Evolutionary conservation across 1,140 invertebrate genomes (phyloP).

Genomic region (Vollenhovia emeryi): DNA sequence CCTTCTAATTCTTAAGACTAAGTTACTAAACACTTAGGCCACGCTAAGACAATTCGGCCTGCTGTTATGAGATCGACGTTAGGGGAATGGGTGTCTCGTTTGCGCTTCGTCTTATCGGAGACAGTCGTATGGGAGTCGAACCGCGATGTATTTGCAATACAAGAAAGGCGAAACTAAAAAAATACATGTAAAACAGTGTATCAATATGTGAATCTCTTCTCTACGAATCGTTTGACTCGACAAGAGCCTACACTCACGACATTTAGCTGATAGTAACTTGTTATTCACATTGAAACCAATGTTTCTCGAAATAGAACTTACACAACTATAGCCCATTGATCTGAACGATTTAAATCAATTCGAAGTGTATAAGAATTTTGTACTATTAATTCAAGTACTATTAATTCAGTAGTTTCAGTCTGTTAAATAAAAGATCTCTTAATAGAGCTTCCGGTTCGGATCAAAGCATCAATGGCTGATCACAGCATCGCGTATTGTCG

Average conservation of each 20-base stretch:
- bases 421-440: constrained; percentile 50
- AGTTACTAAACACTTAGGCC: constrained; percentile 69
- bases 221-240: constrained; percentile 10
- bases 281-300: constrained; percentile 5
- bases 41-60: constrained; percentile 61
- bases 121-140: constrained; percentile 10
- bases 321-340: neutral
- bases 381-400: constrained; percentile 42
- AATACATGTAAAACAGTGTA: constrained; percentile 32
- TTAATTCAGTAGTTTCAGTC: neutral
- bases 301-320: neutral
- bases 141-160: neutral
- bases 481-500: constrained; percentile 77
- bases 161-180: neutral
- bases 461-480: constrained; percentile 66
- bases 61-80: constrained; percentile 32
- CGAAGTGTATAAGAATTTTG: constrained; percentile 42
- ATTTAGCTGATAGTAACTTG: neutral
- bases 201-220: constrained; percentile 22
- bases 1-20: constrained; percentile 47
- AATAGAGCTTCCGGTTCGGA: constrained; percentile 38
- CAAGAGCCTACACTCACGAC: neutral
- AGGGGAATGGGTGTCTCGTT: constrained; percentile 3
- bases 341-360: constrained; percentile 25
- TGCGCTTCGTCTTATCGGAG: neutral